Conservation (phyloP, 1,140 invertebrate genomes). For the Druon quercuslanigerum region DNA sequence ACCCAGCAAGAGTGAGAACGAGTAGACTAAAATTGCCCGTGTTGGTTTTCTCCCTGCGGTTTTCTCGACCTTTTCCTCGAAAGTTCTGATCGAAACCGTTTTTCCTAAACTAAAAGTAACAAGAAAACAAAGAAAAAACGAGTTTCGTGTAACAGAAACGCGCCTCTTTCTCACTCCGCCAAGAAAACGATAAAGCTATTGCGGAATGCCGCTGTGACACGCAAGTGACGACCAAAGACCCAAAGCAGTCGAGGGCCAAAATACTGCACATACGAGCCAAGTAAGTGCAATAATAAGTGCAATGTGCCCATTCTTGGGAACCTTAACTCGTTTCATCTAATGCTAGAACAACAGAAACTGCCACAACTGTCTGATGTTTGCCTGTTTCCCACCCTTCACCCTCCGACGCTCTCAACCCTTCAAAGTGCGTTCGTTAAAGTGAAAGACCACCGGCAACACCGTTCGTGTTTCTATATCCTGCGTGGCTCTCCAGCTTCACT, state of each 20-base stretch:
- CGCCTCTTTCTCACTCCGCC: conserved; percentile 10
- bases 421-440: conserved; percentile 30
- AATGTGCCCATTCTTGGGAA: background rate
- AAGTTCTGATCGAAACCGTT: too few relatives aligned
- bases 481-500: background rate
- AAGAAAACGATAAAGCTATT: background rate
- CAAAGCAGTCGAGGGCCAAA: conserved; percentile 16
- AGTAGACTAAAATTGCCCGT: background rate
- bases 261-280: conserved; percentile 33
- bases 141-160: background rate
- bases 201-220: conserved; percentile 27
- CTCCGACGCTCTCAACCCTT: background rate
- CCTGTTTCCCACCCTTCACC: too few relatives aligned
- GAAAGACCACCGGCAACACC: background rate
- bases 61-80: background rate
- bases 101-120: too few relatives aligned
- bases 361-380: background rate
- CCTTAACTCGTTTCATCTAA: background rate
- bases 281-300: conserved; percentile 20
- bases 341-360: background rate
- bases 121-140: background rate
- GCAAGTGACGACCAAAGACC: conserved; percentile 17
- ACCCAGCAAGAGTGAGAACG: background rate
- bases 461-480: background rate
- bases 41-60: conserved; percentile 1